These are phyloP conservation scores for Penelope pileata DNA, from an alignment of 2,113 vertebrate species.

Conservation along the genomic window DNA sequence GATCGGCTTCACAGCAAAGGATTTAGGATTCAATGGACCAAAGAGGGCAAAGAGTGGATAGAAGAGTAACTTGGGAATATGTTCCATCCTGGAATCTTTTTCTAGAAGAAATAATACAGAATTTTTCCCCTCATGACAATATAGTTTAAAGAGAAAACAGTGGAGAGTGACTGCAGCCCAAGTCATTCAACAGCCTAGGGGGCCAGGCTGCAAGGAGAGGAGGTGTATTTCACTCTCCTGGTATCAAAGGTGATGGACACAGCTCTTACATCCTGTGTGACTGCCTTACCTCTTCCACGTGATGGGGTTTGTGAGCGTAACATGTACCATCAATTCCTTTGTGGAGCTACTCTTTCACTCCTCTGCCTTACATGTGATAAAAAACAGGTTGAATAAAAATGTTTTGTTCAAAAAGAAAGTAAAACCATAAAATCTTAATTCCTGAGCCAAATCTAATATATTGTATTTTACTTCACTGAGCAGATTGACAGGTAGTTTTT, in stretches of 20 bases:
- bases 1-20: not conserved
- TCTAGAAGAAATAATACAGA: not conserved
- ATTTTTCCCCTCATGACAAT: not conserved
- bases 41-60: not conserved
- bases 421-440: not conserved
- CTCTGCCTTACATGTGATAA: not conserved
- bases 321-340: not conserved
- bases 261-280: not conserved
- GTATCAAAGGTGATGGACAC: not conserved
- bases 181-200: not conserved
- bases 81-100: not conserved
- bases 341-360: not conserved
- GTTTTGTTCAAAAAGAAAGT: not conserved
- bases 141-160: not conserved
- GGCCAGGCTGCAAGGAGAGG: not conserved
- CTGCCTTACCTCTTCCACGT: not conserved
- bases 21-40: not conserved
- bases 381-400: not conserved
- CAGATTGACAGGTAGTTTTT: not conserved
- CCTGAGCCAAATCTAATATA: not conserved
- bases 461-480: not conserved
- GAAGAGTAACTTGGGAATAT: not conserved
- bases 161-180: not conserved
- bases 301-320: not conserved
- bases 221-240: not conserved